Conservation (phyloP, 1,140 invertebrate species). For the Neuroterus valhalla region DNA sequence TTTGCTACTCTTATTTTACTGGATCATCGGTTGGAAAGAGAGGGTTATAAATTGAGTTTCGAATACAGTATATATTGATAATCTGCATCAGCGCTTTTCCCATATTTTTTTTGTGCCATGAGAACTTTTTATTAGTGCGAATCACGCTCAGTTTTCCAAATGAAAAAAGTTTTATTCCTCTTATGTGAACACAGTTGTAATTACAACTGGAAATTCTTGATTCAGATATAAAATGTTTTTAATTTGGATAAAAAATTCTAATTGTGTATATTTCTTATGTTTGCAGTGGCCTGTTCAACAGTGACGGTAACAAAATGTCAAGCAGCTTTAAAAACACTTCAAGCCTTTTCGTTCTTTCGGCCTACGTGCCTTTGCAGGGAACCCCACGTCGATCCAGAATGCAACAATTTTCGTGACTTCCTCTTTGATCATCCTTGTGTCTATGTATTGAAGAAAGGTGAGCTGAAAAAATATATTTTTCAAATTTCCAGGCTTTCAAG, state of each 20-base stretch:
- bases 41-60: too few species aligned
- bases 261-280: neutral
- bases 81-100: too few species aligned
- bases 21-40: too few species aligned
- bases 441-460: constrained; percentile 91
- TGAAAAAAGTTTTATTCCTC: constrained; percentile 32
- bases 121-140: neutral
- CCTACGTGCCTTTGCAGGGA: constrained; percentile 93
- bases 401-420: constrained; percentile 93
- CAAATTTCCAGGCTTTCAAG: neutral
- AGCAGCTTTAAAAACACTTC: constrained; percentile 88
- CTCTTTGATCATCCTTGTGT: constrained; percentile 94
- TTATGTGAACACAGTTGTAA: neutral
- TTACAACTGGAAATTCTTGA: neutral
- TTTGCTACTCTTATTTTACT: too few species aligned
- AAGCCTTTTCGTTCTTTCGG: constrained; percentile 93
- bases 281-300: constrained; percentile 93
- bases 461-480: constrained; percentile 56
- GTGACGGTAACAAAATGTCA: constrained; percentile 94
- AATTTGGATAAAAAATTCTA: neutral
- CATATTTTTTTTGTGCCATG: too few species aligned
- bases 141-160: constrained; percentile 32
- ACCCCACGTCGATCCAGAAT: constrained; percentile 90
- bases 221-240: neutral
- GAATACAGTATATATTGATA: too few species aligned